Evolutionary conservation across 64 coral and sea anemone species (phyloP), one percentile per base, ranked within the genome.

Genomic region (Cladopsammia gracilis): DNA sequence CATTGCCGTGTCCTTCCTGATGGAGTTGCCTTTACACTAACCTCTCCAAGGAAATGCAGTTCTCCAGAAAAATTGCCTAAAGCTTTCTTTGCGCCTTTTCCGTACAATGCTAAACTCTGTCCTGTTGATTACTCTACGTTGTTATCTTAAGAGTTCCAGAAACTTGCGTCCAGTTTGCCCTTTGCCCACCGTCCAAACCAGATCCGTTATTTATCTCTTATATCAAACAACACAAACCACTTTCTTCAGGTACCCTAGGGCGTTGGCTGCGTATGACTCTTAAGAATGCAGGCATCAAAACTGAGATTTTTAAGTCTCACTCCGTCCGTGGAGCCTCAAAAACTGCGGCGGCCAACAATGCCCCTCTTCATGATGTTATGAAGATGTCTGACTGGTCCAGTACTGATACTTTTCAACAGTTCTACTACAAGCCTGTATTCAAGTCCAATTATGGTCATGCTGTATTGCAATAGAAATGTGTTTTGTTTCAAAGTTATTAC

Each of bases 371-470:
- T 4, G 84, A 87, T 42, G 66, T 87, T 54, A 42, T 70, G 43
- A 51, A 75, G 19, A 88, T 88, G 86, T 70, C 86, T 22, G 86
- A 88, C 48, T 88, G 86, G 86, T 88, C 86, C 43, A 34, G 73
- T 13, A 4, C 24, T 54, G 54, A 13, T 88, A 88, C 68, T 22
- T 88, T 88, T 51, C 64, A 61, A 14, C 24, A 71, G 64, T 88
- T 88, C 52, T 88, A 88, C 20, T 88, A 69, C 23, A 91, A 83
- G 46, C 89, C 76, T n/a, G 16, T 88, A 54, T 60, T 67, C 83
- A 86, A 86, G 48, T 42, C 62, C 7, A 67, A 47, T 67, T 48
- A 48, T 46, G 83, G 12, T 65, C 62, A 65, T 43, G 0, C 43
- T 75, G 72, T 75, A 50, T 19, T 48, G 4, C 4, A 75, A 75